Base-by-base conservation (phyloP, 2,888 invertebrate genomes). In the Agrochola lychnidis region DNA sequence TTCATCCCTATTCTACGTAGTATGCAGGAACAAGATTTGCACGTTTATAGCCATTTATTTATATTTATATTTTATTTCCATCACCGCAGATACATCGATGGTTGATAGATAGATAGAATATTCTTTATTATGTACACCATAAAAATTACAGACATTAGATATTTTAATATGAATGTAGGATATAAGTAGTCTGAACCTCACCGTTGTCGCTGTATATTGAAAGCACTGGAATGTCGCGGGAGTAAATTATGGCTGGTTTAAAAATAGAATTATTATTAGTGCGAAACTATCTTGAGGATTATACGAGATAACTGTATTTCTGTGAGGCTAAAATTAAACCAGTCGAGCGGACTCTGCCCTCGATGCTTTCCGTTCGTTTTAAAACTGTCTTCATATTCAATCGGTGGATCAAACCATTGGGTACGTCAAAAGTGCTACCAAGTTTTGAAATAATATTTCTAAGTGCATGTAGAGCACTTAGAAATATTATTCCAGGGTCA, bases 221-320 rank as follows among this genome's bases (percentile, higher is more conserved):
- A 87, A 83, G 85, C 73, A 53, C 80, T 80, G 84, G 87, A 88
- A 90, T 90, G 82, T 75, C 61, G 90, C 88, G 84, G 88, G 89
- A 86, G 82, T 79, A 82, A 85, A 74, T 85, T 82, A 85, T 86
- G 89, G 88, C 88, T 85, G 87, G 72, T 90, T 87, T 84, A 78
- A 83, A 89, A 82, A 87, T 87, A 89, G 86, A 81, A 83, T 86
- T 83, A 86, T 86, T 89, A 86, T 89, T 86, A 79, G 84, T 76
- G 83, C 84, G 84, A 86, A 89, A 85, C 83, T 87, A 86, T 85
- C 78, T 86, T 81, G 74, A 83, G 77, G 76, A 87, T 86, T 88
- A 88, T 78, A 88, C 84, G 86, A 83, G 82, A 85, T 87, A 77
- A 78, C 85, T 84, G 84, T 89, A 88, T 87, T 87, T 89, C 84